Evolutionary conservation across 1,140 invertebrate genomes (phyloP), one percentile per base, ranked within the genome.

Genomic region (Daktulosphaira vitifoliae): DNA sequence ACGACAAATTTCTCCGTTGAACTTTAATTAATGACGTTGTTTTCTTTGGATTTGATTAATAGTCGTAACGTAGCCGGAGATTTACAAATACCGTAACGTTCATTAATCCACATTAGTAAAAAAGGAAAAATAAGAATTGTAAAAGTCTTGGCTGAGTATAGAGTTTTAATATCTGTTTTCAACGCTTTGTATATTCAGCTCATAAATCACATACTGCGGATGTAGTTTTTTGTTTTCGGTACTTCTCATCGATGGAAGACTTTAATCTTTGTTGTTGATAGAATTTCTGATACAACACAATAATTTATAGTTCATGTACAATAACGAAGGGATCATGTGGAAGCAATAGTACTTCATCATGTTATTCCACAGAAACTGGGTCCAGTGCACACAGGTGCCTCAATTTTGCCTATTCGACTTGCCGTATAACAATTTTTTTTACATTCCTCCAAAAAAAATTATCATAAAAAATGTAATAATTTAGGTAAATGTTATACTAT

Each of bases 21-120:
- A 62, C 56, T 46, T 62, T 62, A 62, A 62, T 62, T 62, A 62
- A 62, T 62, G 56, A 62, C 42, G 25, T 46, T 46, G 25, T 46
- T 46, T 26, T 59, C 37, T 44, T 11, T 29, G 38, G 56, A 48
- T 62, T 44, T 62, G 56, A 62, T 62, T 62, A 46, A 62, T 62
- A 20, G 56, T 13, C 38, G 56, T 42, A 44, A 16, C 38, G 56
- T 44, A 44, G 37, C 42, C 56, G 9, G 42, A 62, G 56, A 62
- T 62, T 62, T 46, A 62, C 46, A 62, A 62, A 62, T 62, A 62
- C 44, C 42, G 56, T 44, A 46, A 48, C 56, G 42, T 62, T 62
- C 42, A 59, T 59, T 59, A 59, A 59, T 62, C 42, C 56, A 22
- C 42, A 48, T 62, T 62, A 62, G 42, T 29, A 25, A 25, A 25